These are phyloP conservation scores for Leptosomus discolor DNA, from an alignment of 2,113 vertebrate genomes.

Conservation along the genomic window DNA sequence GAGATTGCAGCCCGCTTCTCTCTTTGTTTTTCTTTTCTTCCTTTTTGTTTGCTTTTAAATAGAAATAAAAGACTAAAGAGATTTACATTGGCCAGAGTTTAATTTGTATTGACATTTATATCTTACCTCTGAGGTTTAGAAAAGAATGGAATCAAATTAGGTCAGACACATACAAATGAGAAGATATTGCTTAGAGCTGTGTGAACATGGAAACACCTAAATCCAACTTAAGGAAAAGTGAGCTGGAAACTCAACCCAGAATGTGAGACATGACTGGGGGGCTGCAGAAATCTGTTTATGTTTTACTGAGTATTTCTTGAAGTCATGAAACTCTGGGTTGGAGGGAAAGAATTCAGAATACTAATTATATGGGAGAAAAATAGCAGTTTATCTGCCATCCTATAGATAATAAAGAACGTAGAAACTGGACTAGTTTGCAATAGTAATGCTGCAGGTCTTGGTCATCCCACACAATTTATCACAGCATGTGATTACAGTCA, in stretches of 20 bases:
- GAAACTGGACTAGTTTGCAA: background rate
- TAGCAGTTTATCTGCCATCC: background rate
- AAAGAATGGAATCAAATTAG: conserved; percentile 66
- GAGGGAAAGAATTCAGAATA: background rate
- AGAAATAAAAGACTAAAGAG: background rate
- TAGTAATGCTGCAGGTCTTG: background rate
- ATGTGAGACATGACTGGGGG: background rate
- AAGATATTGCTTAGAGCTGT: conserved; percentile 54
- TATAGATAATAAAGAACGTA: background rate
- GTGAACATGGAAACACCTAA: conserved; percentile 27
- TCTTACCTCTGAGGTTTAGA: conserved; percentile 47
- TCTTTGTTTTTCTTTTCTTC: background rate
- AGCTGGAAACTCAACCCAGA: background rate
- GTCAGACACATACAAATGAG: conserved; percentile 65
- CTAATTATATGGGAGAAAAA: background rate
- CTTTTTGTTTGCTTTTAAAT: background rate
- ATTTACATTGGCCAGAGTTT: conserved; percentile 46
- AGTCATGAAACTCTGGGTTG: background rate
- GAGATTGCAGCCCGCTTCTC: background rate
- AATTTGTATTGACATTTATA: conserved; percentile 76
- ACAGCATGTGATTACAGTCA: background rate
- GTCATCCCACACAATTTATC: background rate
- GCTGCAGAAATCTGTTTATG: background rate
- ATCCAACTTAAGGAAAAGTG: conserved; percentile 37
- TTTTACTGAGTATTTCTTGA: conserved; percentile 26